Base-by-base conservation (phyloP, 35 echinoderm and acorn worm genomes). In the Apostichopus japonicus region DNA sequence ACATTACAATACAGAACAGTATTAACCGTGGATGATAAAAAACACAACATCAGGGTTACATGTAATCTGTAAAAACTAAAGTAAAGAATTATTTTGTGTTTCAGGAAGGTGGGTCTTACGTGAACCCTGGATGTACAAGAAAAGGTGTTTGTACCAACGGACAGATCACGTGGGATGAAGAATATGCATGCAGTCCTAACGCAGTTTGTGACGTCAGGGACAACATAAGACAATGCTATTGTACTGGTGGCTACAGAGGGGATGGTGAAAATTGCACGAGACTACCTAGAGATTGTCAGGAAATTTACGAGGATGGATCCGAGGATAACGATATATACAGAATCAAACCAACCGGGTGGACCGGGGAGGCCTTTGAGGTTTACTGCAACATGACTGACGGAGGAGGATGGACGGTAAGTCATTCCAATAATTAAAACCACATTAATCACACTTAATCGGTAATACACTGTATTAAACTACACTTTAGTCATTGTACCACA, bases 401-500 rank as follows among this genome's bases (percentile, higher is more conserved):
- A 16, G 83, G 83, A 13, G 83, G 83, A 17, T 87, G 83, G 83
- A 87, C 83, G 54, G 83, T 87, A 87, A 78, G 77, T 78, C 7
- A 78, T 22, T 10, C 8, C 8, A 24, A 1, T 44, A 24, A 17
- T 8, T 44, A 78, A 22, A 73, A 73, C 71, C 14, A 2, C 71
- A 73, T 22, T 15, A 1, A 22, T 0, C 27, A 2, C 27, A 33
- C 27, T 59, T 59, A 4, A 9, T 59, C 57, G 11, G 57, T 59
- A 0, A 59, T 59, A 59, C 0, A 59, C 6, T 59, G 6, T 13
- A 9, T 59, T 59, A 59, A 59, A 59, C 27, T 73, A 22, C 22
- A 16, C 22, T 22, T 73, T 16, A 73, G 71, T 1, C 4, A 16
- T 73, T 73, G 71, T 73, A 22, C 71, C 71, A 16, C 71, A 33